Conservation (phyloP, 2,113 vertebrate genomes). For the Sylvicapra grimmia region DNA sequence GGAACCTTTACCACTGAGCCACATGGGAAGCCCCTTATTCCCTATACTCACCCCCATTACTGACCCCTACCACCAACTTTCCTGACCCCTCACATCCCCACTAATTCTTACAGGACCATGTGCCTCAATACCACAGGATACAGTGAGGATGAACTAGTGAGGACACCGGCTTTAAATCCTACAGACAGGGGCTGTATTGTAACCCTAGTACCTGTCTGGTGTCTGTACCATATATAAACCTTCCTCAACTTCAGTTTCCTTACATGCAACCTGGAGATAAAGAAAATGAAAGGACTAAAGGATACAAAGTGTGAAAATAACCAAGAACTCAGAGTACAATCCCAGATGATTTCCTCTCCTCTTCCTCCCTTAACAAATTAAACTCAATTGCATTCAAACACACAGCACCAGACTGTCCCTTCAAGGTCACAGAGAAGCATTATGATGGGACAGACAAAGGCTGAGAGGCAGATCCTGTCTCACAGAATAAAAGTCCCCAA, state of each 20-base stretch:
- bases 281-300: not conserved
- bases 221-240: not conserved
- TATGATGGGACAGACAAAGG: not conserved
- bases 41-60: not conserved
- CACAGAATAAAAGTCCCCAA: not conserved
- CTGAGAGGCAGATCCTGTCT: not conserved
- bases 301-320: not conserved
- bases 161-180: not conserved
- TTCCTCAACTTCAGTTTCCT: not conserved
- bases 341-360: not conserved
- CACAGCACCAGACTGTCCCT: not conserved
- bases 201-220: not conserved
- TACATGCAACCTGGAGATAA: not conserved
- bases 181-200: not conserved
- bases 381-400: not conserved
- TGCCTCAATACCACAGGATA: not conserved
- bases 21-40: not conserved
- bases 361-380: not conserved
- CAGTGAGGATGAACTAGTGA: not conserved
- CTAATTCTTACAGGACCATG: not conserved
- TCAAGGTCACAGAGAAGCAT: not conserved
- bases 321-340: not conserved
- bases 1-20: not conserved
- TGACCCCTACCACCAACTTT: not conserved
- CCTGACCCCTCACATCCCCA: not conserved